Evolutionary conservation across 1,140 invertebrate species (phyloP).

Genomic region (Dufourea novaeangliae): DNA sequence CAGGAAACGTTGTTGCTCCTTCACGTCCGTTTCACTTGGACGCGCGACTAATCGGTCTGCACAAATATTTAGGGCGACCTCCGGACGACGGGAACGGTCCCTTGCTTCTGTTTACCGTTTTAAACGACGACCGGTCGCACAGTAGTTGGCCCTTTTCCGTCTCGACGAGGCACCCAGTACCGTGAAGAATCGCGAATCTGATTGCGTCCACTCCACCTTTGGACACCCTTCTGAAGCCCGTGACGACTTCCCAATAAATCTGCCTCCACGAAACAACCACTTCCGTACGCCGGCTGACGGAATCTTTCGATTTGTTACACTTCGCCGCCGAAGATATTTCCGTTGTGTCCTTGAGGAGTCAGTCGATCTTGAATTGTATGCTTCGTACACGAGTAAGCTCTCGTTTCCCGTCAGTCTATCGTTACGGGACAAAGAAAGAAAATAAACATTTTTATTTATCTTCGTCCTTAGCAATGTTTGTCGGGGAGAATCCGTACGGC

Average conservation of each 20-base stretch:
- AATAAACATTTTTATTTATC: conserved; percentile 49
- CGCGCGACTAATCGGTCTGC: conserved; percentile 70
- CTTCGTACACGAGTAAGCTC: neutral
- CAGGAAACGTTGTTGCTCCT: conserved; percentile 28
- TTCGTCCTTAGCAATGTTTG: conserved; percentile 34
- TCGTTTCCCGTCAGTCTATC: neutral
- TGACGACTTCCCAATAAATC: conserved; percentile 53
- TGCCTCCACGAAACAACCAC: neutral
- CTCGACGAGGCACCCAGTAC: conserved; percentile 24
- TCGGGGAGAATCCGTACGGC: conserved; percentile 16
- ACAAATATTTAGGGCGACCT: conserved; percentile 71
- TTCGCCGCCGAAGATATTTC: neutral
- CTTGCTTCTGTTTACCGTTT: conserved; percentile 54
- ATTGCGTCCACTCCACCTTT: conserved; percentile 33
- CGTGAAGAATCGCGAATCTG: conserved; percentile 69
- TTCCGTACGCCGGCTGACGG: conserved; percentile 4
- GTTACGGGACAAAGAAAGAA: neutral
- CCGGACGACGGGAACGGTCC: conserved; percentile 6
- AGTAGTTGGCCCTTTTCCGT: conserved; percentile 61
- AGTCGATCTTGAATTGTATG: no score
- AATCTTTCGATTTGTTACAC: conserved; percentile 42
- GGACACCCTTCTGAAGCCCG: conserved; percentile 31
- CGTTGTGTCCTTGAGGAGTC: neutral
- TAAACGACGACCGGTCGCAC: conserved; percentile 63
- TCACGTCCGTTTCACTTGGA: conserved; percentile 19